Conservation (phyloP, 2,113 vertebrate species). For the Donacobius atricapilla region DNA sequence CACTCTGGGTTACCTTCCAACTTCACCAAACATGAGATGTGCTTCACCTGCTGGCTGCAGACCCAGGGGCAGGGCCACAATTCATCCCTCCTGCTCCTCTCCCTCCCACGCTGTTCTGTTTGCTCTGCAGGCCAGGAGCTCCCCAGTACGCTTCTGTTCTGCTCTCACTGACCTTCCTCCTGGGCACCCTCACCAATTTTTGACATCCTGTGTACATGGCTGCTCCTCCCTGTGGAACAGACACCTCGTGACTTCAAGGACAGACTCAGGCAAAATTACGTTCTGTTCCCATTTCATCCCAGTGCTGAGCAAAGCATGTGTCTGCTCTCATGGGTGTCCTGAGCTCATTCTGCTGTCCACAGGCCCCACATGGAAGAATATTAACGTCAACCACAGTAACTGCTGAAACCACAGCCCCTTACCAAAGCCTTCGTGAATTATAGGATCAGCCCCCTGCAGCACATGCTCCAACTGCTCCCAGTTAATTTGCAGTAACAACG, state of each 20-base stretch:
- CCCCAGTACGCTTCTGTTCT: not conserved
- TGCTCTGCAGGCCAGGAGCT: not conserved
- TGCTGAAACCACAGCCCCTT: not conserved
- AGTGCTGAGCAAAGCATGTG: not conserved
- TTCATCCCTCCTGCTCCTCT: not conserved
- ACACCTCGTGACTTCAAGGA: not conserved
- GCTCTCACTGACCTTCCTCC: not conserved
- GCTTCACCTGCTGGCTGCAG: not conserved
- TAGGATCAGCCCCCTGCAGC: rapidly evolving
- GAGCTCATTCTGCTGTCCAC: not conserved
- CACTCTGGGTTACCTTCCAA: not conserved
- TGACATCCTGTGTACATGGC: not conserved
- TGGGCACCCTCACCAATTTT: not conserved
- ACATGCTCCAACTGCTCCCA: rapidly evolving
- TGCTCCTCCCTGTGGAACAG: not conserved
- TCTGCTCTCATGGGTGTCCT: not conserved
- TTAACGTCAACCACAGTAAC: not conserved
- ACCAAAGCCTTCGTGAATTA: not conserved
- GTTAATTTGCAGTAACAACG: not conserved
- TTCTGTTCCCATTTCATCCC: not conserved
- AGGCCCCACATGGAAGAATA: not conserved
- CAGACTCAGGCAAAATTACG: not conserved
- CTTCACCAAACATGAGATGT: rapidly evolving
- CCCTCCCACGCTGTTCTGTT: not conserved
- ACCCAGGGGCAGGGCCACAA: not conserved